phyloP scores from a whole-genome alignment of 2,113 vertebrate species.

The Hydrolagus affinis region DNA sequence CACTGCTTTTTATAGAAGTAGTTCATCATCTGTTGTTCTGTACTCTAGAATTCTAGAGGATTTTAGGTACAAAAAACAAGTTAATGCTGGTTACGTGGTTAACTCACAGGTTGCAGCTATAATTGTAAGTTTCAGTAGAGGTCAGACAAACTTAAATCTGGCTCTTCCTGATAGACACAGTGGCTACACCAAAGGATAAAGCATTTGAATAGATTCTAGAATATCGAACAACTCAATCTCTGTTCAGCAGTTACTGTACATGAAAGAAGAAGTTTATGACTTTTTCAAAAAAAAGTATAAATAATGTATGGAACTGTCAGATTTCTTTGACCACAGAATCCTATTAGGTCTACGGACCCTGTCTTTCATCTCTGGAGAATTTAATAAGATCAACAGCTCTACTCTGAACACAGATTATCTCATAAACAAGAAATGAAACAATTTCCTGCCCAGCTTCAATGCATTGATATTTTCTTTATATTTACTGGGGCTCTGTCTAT shows the following conservation, averaged over 20 bases:
- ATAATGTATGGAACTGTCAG: not conserved
- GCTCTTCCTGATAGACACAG: not conserved
- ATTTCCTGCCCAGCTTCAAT: not conserved
- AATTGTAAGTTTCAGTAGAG: not conserved
- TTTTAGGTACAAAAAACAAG: not conserved
- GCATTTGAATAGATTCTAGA: not conserved
- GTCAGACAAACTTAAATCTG: not conserved
- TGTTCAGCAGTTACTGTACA: not conserved
- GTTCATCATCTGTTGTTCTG: not conserved
- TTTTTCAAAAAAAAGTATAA: not conserved
- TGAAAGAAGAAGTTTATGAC: not conserved
- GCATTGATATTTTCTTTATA: not conserved
- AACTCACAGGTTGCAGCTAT: no score
- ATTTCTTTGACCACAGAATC: not conserved
- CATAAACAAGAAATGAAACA: constrained; percentile 13
- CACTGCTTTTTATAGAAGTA: not conserved
- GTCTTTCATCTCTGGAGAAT: not conserved
- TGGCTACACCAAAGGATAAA: not conserved
- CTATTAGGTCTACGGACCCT: not conserved
- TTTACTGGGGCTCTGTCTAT: not conserved
- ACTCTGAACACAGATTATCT: not conserved
- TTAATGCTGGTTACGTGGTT: not conserved
- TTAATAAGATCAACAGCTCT: not conserved
- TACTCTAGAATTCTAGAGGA: not conserved
- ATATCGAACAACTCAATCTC: not conserved